Conservation (phyloP, 2,888 invertebrate genomes). For the Germaria angustata region DNA sequence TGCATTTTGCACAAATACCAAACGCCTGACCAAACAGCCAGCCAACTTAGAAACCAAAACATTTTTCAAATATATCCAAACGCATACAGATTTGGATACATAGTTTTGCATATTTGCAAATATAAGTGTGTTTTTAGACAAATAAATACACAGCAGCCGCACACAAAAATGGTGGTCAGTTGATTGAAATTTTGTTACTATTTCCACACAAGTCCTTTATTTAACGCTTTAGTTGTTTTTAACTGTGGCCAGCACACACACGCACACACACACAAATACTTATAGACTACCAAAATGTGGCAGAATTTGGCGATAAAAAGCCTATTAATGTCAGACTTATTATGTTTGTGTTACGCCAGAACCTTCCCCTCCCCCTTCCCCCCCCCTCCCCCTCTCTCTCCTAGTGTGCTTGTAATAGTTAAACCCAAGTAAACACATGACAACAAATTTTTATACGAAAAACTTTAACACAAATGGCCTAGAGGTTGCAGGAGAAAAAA, state of each 20-base stretch:
- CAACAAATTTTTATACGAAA: not conserved
- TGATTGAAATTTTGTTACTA: not conserved
- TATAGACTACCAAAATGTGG: too few relatives aligned
- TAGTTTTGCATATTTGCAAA: not conserved
- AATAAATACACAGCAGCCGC: not conserved
- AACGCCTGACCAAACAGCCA: too few relatives aligned
- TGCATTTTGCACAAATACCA: too few relatives aligned
- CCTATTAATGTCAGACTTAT: not conserved
- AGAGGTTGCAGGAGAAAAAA: not conserved
- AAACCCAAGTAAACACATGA: not conserved
- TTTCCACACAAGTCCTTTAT: slow-evolving; percentile 23
- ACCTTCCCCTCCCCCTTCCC: not conserved
- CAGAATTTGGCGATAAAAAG: not conserved
- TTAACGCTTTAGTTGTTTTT: slow-evolving; percentile 29
- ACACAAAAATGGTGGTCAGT: slow-evolving; percentile 1
- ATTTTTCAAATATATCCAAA: not conserved
- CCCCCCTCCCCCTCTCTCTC: not conserved
- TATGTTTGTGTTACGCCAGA: too few relatives aligned
- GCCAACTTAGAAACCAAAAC: too few relatives aligned
- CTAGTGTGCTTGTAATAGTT: not conserved
- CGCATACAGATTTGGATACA: not conserved
- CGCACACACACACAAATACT: too few relatives aligned
- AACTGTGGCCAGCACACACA: not conserved
- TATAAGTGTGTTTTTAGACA: not conserved
- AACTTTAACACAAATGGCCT: not conserved